A percentile compares a stretch with the other conserved stretches of the same genome.
Evolutionary conservation across 2,113 vertebrate species (phyloP).

Genomic region (Recurvirostra avosetta): DNA sequence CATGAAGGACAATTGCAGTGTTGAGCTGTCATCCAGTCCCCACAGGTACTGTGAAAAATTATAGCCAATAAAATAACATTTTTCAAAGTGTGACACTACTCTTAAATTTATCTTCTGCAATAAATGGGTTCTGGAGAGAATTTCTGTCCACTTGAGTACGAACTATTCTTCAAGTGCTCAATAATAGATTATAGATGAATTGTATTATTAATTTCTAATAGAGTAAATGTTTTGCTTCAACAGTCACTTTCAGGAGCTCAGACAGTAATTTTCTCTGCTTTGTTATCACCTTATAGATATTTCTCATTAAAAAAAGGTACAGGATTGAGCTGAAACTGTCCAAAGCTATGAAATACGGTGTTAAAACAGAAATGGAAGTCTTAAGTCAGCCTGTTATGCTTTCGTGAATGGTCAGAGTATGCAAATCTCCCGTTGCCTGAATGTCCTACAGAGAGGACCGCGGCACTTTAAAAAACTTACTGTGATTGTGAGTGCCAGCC

Average conservation of each 20-base stretch:
- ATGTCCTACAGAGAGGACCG: neutral
- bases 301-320: neutral
- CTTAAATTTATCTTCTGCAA: slow-evolving; percentile 91
- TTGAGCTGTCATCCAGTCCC: slow-evolving; percentile 89
- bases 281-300: slow-evolving; percentile 45
- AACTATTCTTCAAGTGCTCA: slow-evolving; percentile 87
- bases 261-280: slow-evolving; percentile 54
- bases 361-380: neutral
- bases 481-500: neutral
- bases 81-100: slow-evolving; percentile 91
- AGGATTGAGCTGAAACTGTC: neutral
- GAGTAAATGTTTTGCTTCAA: slow-evolving; percentile 86
- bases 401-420: neutral
- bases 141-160: slow-evolving; percentile 86
- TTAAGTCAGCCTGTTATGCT: neutral
- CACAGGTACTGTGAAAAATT: slow-evolving; percentile 92
- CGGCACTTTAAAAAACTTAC: neutral
- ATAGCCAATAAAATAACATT: slow-evolving; percentile 94
- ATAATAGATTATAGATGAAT: slow-evolving; percentile 89
- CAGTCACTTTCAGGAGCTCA: slow-evolving; percentile 66
- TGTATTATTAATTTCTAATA: slow-evolving; percentile 90
- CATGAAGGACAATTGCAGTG: slow-evolving; percentile 93
- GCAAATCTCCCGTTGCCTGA: neutral
- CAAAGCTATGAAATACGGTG: neutral
- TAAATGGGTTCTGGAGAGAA: slow-evolving; percentile 87